Base-by-base conservation (phyloP, 2,113 vertebrate genomes). In the Callopanchax toddi region DNA sequence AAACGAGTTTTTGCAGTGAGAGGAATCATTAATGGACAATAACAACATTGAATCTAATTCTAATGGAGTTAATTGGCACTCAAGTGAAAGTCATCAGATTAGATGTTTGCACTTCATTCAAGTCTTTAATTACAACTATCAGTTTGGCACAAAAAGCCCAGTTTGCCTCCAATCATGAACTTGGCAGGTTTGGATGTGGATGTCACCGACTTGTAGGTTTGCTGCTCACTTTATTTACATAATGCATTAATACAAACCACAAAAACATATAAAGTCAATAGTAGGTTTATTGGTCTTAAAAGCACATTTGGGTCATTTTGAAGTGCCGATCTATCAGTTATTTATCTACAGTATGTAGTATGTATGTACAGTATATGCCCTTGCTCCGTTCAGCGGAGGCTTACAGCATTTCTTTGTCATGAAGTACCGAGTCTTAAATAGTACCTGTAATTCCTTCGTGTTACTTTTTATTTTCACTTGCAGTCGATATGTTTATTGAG, bases 21-120 rank as follows among this genome's bases (percentile, higher is more conserved):
- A 9, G 0, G 11, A 60, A 36, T 58, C 67, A 55, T 73, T 59
- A 74, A 32, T 18, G 26, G 66, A 66, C 67, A 46, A 50, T 59
- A 78, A 61, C 32, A 12, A 10, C 51, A 25, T 61, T 48, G 60
- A 63, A 79, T 77, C 17, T 52, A n/a, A 52, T 37, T 75, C n/a
- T 64, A 59, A 62, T 49, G 26, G 50, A 42, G 59, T 64, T 26
- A 58, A 67, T 60, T 67, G 71, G 45, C 58, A n/a, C 29, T 66
- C 13, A 13, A 13, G 21, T 40, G 60, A 6, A 60, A 58, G 45
- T 16, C 45, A 23, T 59, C 36, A 21, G 25, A 81, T 77, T 16
- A 60, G 25, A 43, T 42, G 32, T 67, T 43, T 29, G 36, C 48
- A 63, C 53, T 67, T 70, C 36, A 52, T 55, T 42, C 36, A 48